Base-by-base conservation (phyloP, 2,888 invertebrate species). In the Microctonus hyperodae region DNA sequence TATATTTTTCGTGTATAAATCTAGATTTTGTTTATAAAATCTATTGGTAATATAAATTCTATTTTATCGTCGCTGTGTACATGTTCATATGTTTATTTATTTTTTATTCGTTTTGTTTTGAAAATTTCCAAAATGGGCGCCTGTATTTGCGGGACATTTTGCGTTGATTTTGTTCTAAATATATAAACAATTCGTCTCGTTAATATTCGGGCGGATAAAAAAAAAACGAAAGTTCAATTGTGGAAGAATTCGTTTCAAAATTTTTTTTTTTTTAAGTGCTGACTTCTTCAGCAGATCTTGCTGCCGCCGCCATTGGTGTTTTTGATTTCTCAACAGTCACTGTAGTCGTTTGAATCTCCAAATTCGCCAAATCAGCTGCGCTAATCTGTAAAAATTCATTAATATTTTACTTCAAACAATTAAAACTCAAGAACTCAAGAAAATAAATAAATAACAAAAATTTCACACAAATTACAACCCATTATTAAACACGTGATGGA, bases 321-420 rank as follows among this genome's bases (percentile, higher is more conserved):
- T 83, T 83, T 5, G 83, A 79, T 64, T 82, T 83, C 73, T 83
- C 83, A 11, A 81, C 82, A 20, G 82, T 83, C 33, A 83, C 81
- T 56, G 73, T 74, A 22, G 81, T 83, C 31, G 81, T 81, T 44
- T 81, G 81, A 23, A 82, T 82, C 63, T 83, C 82, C 71, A 83
- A 74, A 60, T 83, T 83, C 31, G 80, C 82, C 71, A 83, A 76
- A 71, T 83, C 83, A 33, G 83, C 81, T 25, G 83, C 79, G 70
- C 79, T 83, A 82, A 83, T 81, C 83, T 83, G 77, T 16, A n/a
- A 44, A 56, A 61, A 53, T 55, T 16, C 44, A 48, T 25, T 6
- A 51, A 28, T 13, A 58, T 65, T 40, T 9, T 22, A 37, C n/a
- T 7, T 22, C 16, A 16, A 22, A 50, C 22, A 22, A 22, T 1